Percentiles rank a stretch among this genome's conserved stretches.
phyloP scores from a whole-genome alignment of 1,140 invertebrate genomes.

The Maconellicoccus hirsutus region DNA sequence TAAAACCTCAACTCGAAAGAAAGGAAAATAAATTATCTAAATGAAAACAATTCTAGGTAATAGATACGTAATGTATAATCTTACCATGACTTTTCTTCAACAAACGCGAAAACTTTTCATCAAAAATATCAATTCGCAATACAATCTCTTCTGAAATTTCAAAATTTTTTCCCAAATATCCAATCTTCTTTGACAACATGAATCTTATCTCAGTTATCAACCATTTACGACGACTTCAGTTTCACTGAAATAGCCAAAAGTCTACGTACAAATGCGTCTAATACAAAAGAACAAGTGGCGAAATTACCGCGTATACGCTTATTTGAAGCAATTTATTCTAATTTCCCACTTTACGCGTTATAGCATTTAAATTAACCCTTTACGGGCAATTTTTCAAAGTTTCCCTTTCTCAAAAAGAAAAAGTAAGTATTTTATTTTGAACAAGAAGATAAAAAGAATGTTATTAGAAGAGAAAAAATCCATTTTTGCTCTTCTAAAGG shows the following conservation, averaged over 20 bases:
- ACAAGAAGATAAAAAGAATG: background rate
- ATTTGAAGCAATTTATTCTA: background rate
- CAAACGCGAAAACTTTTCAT: no score
- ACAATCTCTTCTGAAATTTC: no score
- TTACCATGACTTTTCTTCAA: no score
- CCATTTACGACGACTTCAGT: no score
- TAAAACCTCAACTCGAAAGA: conserved; percentile 7
- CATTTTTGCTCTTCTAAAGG: background rate
- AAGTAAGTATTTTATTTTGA: background rate
- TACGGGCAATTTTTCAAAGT: background rate
- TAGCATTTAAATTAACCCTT: conserved; percentile 9
- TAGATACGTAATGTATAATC: no score
- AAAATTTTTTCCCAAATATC: no score
- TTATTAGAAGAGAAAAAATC: background rate
- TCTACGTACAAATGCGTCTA: no score
- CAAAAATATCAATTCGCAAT: no score
- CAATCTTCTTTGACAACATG: no score
- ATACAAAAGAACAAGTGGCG: no score
- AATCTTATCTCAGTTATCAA: no score
- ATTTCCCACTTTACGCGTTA: conserved; percentile 1
- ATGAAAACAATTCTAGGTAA: background rate
- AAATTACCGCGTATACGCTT: background rate
- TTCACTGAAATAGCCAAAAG: no score
- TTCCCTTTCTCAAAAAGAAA: background rate
- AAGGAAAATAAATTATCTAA: conserved; percentile 15